These are phyloP conservation scores for Ispidina lecontei DNA, from an alignment of 2,797 vertebrate genomes.

Conservation along the genomic window DNA sequence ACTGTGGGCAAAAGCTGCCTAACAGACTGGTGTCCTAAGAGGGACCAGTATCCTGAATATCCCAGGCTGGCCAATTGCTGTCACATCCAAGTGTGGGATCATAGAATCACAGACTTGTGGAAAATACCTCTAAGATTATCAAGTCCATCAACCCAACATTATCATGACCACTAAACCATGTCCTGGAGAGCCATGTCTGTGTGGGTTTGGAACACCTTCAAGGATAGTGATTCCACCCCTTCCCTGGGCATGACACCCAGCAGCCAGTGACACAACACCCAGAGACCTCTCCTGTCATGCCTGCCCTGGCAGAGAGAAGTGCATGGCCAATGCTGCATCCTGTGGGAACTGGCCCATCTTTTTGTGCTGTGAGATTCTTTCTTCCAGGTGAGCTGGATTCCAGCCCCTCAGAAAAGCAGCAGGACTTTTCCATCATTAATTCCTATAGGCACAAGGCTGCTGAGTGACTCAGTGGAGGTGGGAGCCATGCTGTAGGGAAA, in stretches of 20 bases:
- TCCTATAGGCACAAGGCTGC: not conserved
- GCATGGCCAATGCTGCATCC: accelerated
- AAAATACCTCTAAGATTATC: no score
- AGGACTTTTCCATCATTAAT: not conserved
- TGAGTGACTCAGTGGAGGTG: not conserved
- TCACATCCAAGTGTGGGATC: not conserved
- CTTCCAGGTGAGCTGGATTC: not conserved
- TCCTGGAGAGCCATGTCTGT: no score
- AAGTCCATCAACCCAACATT: no score
- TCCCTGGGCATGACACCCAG: not conserved
- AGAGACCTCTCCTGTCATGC: not conserved
- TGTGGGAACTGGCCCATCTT: not conserved
- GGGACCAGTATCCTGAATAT: not conserved
- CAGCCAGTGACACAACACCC: not conserved
- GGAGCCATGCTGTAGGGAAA: not conserved
- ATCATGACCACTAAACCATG: no score
- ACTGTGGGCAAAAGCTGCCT: not conserved
- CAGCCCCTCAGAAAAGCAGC: not conserved
- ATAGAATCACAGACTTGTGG: no score
- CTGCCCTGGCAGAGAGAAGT: not conserved
- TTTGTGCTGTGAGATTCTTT: accelerated
- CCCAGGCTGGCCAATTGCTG: not conserved
- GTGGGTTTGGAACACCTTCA: no score
- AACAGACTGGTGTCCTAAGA: not conserved
- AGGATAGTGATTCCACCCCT: no score